Conservation (phyloP, 2,113 vertebrate genomes). For the Gymnarchus niloticus region DNA sequence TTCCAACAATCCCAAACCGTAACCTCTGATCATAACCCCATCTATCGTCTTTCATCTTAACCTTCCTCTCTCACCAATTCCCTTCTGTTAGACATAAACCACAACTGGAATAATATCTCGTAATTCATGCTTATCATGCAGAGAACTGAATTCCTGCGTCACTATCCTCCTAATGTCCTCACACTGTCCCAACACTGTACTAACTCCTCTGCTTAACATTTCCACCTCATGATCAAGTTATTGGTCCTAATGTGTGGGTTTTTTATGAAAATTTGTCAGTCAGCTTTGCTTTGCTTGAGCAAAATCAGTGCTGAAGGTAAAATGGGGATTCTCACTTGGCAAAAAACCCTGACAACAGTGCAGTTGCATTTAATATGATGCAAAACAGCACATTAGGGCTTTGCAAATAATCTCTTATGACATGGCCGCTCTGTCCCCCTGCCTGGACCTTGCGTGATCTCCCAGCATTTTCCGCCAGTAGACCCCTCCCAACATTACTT, state of each 20-base stretch:
- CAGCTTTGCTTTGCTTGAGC: no score
- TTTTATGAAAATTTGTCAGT: neutral
- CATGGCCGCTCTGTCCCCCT: neutral
- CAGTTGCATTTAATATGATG: no score
- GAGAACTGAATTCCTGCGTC: neutral
- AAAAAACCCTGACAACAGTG: no score
- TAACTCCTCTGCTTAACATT: neutral
- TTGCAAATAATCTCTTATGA: no score
- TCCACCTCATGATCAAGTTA: neutral
- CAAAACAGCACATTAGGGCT: no score
- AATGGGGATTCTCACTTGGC: no score
- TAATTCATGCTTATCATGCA: neutral
- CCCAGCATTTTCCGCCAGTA: neutral
- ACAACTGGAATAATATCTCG: neutral
- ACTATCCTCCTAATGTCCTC: neutral
- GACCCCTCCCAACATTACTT: neutral
- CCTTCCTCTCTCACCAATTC: neutral
- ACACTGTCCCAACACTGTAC: neutral
- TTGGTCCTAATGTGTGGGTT: neutral
- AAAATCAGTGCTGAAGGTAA: no score
- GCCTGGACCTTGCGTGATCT: neutral
- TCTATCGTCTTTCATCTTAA: neutral
- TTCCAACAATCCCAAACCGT: neutral
- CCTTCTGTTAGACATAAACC: neutral
- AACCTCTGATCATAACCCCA: neutral